Evolutionary conservation across 2,888 invertebrate species (phyloP).

Genomic region (Limnephilus lunatus): DNA sequence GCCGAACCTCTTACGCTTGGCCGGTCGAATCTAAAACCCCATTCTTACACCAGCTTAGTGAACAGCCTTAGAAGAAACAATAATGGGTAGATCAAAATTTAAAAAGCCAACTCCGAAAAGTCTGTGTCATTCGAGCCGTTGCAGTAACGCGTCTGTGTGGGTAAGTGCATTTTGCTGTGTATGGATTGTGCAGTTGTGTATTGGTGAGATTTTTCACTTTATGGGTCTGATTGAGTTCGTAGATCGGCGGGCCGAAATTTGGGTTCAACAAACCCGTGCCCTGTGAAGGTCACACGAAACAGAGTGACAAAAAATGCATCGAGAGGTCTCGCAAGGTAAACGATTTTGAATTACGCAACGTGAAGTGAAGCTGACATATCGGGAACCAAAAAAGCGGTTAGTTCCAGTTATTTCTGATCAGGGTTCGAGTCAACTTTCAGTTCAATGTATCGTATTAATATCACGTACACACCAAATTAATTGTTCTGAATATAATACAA

Average conservation of each 20-base stretch:
- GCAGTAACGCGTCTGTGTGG: background rate
- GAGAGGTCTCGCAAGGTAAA: background rate
- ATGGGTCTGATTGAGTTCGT: constrained; percentile 39
- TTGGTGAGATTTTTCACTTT: constrained; percentile 35
- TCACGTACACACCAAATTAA: background rate
- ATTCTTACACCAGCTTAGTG: background rate
- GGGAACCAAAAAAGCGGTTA: background rate
- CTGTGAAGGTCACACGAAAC: constrained; percentile 36
- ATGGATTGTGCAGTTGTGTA: background rate
- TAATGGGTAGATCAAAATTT: constrained; percentile 15
- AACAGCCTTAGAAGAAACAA: background rate
- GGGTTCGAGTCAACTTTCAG: no score
- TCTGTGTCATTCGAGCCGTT: constrained; percentile 12
- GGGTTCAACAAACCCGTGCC: constrained; percentile 31
- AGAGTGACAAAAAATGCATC: constrained; percentile 21
- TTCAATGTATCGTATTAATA: no score
- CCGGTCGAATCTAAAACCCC: constrained; percentile 9
- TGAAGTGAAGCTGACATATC: background rate
- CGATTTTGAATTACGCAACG: constrained; percentile 19
- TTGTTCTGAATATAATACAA: background rate
- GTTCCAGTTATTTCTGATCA: no score
- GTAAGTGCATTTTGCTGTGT: background rate
- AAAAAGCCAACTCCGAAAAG: background rate
- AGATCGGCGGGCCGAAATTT: constrained; percentile 36
- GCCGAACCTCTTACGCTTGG: constrained; percentile 25